Evolutionary conservation across 2,113 vertebrate genomes (phyloP).

Genomic region (Notechis scutatus): DNA sequence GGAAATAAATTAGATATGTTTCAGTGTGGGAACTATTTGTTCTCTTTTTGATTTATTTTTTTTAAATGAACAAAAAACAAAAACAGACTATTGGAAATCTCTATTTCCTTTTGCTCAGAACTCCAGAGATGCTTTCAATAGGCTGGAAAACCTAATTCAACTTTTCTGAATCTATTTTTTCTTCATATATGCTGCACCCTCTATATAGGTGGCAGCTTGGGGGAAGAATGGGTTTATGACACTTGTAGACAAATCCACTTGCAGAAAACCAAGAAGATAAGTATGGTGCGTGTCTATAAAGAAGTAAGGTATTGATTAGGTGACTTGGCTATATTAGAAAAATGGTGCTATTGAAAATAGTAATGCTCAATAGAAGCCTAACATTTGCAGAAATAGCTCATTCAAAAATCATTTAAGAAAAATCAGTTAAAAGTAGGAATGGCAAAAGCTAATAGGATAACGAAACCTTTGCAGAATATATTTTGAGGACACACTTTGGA

Average conservation of each 20-base stretch:
- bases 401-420: not conserved
- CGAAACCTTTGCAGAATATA: not conserved
- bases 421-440: not conserved
- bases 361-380: not conserved
- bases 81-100: not conserved
- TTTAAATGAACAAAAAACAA: not conserved
- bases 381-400: not conserved
- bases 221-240: not conserved
- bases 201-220: not conserved
- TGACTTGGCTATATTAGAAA: not conserved
- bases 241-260: not conserved
- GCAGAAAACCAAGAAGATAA: not conserved
- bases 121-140: not conserved
- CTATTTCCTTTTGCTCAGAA: not conserved
- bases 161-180: not conserved
- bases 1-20: not conserved
- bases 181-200: not conserved
- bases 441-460: not conserved
- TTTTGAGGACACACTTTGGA: not conserved
- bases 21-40: not conserved
- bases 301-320: not conserved
- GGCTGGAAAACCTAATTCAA: not conserved
- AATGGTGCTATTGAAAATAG: not conserved
- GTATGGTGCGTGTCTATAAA: not conserved
- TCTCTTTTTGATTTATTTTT: not conserved